A percentile compares a stretch with the other conserved stretches of the same genome.
Conservation (phyloP, 1,140 invertebrate genomes). For the Zaprionus davidi region DNA sequence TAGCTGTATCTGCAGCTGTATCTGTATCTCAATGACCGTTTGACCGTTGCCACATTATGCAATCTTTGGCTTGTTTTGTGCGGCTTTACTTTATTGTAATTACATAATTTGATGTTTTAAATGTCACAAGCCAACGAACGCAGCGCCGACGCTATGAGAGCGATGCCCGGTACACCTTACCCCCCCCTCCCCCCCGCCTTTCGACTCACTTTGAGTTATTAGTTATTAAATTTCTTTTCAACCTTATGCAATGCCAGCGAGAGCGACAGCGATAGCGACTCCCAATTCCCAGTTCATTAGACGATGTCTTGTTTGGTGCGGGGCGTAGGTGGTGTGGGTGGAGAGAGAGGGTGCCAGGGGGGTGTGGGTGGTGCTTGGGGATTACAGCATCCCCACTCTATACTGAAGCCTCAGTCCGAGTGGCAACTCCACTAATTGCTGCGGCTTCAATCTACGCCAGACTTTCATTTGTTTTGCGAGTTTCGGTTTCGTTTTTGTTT, state of each 20-base stretch:
- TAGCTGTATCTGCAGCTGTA: slow-evolving; percentile 24
- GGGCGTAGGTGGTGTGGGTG: neutral
- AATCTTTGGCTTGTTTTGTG: slow-evolving; percentile 54
- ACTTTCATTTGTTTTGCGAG: slow-evolving; percentile 37
- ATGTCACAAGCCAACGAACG: slow-evolving; percentile 74
- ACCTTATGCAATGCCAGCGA: slow-evolving; percentile 5
- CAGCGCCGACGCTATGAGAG: slow-evolving; percentile 2
- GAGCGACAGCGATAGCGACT: slow-evolving; percentile 3
- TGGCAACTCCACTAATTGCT: slow-evolving; percentile 31
- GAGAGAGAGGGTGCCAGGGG: neutral
- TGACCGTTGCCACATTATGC: slow-evolving; percentile 49
- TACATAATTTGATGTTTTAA: slow-evolving; percentile 75
- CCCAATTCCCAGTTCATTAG: slow-evolving; percentile 43
- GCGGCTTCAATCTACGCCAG: slow-evolving; percentile 28
- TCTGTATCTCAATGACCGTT: slow-evolving; percentile 54
- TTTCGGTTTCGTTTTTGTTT: slow-evolving; percentile 19
- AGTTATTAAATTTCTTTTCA: slow-evolving; percentile 60
- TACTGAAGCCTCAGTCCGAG: slow-evolving; percentile 11
- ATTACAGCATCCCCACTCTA: slow-evolving; percentile 32
- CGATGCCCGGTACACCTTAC: too few species aligned
- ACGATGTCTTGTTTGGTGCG: slow-evolving; percentile 2
- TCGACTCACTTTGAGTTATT: slow-evolving; percentile 56
- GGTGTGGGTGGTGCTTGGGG: neutral
- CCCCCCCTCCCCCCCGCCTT: too few species aligned
- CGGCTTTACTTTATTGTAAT: slow-evolving; percentile 47